A percentile compares a stretch with the other conserved stretches of the same genome.
Evolutionary conservation across 2,888 invertebrate species (phyloP).

Genomic region (Rhingia rostrata): DNA sequence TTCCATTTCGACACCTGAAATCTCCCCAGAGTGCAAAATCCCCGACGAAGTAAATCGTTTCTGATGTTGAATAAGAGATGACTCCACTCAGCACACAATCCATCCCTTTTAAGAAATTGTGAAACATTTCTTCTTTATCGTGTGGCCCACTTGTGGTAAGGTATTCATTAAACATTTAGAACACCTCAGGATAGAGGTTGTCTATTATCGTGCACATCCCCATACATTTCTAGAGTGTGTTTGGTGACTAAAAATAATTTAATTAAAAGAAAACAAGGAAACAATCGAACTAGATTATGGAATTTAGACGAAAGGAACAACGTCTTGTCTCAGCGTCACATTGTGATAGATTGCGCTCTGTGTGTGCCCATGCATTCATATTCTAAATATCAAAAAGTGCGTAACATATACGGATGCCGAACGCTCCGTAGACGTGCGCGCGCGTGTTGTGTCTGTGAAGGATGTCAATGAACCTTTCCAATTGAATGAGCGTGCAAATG

Average conservation of each 20-base stretch:
- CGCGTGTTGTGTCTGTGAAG: slow-evolving; percentile 45
- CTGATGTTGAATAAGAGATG: slow-evolving; percentile 32
- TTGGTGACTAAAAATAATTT: slow-evolving; percentile 47
- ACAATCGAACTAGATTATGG: slow-evolving; percentile 34
- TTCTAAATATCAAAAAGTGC: slow-evolving; percentile 71
- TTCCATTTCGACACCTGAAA: slow-evolving; percentile 15
- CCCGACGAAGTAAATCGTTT: slow-evolving; percentile 10
- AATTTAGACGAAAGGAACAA: slow-evolving; percentile 19
- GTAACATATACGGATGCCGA: slow-evolving; percentile 51
- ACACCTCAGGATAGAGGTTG: slow-evolving; percentile 33
- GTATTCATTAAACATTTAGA: slow-evolving; percentile 48
- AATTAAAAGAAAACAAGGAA: slow-evolving; percentile 34
- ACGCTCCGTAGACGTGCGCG: not conserved
- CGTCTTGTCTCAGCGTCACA: slow-evolving; percentile 30
- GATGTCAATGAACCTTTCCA: slow-evolving; percentile 71
- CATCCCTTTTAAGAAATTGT: slow-evolving; percentile 3
- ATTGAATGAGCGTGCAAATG: slow-evolving; percentile 67
- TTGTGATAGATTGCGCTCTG: slow-evolving; percentile 28
- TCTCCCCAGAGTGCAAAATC: slow-evolving; percentile 11
- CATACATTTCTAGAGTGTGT: slow-evolving; percentile 1
- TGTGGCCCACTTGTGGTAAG: slow-evolving; percentile 21
- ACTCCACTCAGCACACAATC: slow-evolving; percentile 23
- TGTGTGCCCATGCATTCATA: slow-evolving; percentile 53
- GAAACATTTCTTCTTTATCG: slow-evolving; percentile 16
- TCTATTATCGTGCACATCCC: slow-evolving; percentile 8